A percentile compares a stretch with the other conserved stretches of the same genome.
phyloP scores from a whole-genome alignment of 2,797 vertebrate species.

The Falco naumanni region DNA sequence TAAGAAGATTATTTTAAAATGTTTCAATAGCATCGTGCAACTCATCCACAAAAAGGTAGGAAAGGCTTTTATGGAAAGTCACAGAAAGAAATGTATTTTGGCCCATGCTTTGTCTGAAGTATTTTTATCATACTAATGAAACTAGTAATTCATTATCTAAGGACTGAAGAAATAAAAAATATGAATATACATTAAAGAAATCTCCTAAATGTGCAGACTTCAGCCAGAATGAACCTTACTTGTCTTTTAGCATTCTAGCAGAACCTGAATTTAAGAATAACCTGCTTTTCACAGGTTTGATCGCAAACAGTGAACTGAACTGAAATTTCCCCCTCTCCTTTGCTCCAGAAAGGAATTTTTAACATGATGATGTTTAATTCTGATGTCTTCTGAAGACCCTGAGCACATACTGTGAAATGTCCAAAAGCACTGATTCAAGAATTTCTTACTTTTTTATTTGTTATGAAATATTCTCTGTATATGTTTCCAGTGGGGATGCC shows the following conservation, averaged over 20 bases:
- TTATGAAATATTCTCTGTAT: not conserved
- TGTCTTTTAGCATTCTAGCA: not conserved
- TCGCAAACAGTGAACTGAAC: not conserved
- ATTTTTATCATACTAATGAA: not conserved
- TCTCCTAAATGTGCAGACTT: not conserved
- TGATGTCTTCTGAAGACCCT: not conserved
- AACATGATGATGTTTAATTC: not conserved
- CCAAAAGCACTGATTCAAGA: not conserved
- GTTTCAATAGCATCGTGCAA: not conserved
- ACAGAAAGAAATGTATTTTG: not conserved
- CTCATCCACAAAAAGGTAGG: not conserved
- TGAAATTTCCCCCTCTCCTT: not conserved
- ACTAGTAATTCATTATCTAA: not conserved
- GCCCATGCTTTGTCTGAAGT: not conserved
- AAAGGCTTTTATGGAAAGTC: not conserved
- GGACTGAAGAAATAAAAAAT: not conserved
- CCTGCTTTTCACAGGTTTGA: not conserved
- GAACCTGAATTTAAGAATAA: not conserved
- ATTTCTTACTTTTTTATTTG: not conserved
- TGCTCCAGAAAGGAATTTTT: not conserved
- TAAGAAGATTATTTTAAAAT: not conserved
- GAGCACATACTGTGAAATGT: not conserved
- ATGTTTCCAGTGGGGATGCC: not conserved
- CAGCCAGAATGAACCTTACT: not conserved
- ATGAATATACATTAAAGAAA: not conserved